A percentile compares a stretch with the other conserved stretches of the same genome.
These are phyloP conservation scores for Lampris incognitus DNA, from an alignment of 2,113 vertebrate genomes.

Conservation along the genomic window DNA sequence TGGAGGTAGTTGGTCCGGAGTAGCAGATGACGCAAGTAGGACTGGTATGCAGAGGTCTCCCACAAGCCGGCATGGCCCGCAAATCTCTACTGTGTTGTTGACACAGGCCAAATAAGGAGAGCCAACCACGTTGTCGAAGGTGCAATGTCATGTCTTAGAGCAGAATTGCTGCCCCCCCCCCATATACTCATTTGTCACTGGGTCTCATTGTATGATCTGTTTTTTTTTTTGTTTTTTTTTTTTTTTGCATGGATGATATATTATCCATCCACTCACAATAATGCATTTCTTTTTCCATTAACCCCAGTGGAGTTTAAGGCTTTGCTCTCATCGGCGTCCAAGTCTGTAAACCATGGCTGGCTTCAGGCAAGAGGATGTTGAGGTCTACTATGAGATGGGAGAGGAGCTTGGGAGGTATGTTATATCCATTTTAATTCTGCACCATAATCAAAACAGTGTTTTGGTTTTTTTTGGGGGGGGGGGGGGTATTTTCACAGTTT, in stretches of 20 bases:
- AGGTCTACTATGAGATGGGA: conserved; percentile 84
- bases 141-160: not conserved
- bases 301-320: conserved; percentile 33
- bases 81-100: conserved; percentile 51
- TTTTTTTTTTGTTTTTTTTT: not conserved
- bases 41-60: conserved; percentile 75
- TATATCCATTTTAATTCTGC: not conserved
- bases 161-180: too few species aligned
- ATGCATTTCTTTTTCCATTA: not conserved
- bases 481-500: not conserved
- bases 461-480: not conserved
- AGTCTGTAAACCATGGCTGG: conserved; percentile 78
- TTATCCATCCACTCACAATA: not conserved
- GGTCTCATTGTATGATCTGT: not conserved
- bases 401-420: conserved; percentile 84
- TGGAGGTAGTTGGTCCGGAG: conserved; percentile 30
- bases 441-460: not conserved
- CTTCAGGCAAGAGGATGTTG: conserved; percentile 85
- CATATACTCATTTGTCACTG: not conserved
- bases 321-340: conserved; percentile 24
- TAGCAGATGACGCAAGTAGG: conserved; percentile 74
- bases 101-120: conserved; percentile 71
- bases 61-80: conserved; percentile 58
- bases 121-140: not conserved
- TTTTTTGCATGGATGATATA: not conserved